Conservation (phyloP, 2,888 invertebrate genomes). For the Trissonchulus sp. region DNA sequence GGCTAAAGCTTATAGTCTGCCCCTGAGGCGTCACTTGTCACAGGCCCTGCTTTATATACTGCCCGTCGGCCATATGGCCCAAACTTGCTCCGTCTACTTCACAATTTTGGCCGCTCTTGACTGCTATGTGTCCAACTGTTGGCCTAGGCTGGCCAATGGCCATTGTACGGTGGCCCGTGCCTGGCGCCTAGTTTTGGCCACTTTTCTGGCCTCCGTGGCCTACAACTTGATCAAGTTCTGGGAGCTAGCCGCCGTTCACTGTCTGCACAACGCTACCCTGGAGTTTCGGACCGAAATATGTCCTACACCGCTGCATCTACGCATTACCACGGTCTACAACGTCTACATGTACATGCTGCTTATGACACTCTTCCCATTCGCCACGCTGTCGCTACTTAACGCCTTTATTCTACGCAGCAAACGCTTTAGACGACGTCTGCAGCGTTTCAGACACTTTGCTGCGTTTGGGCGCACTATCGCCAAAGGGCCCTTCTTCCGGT, state of each 20-base stretch:
- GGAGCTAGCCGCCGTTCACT: no score
- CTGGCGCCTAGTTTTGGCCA: constrained; percentile 44
- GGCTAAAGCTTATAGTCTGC: constrained; percentile 43
- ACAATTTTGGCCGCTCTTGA: constrained; percentile 51
- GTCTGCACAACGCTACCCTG: no score
- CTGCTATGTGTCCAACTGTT: constrained; percentile 43
- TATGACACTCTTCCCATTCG: constrained; percentile 50
- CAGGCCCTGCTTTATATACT: constrained; percentile 47
- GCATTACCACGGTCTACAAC: constrained; percentile 40
- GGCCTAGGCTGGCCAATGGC: constrained; percentile 26
- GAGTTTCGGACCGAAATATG: constrained; percentile 44
- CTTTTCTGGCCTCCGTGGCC: constrained; percentile 47
- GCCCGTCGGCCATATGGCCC: constrained; percentile 51
- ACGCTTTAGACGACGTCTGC: no score
- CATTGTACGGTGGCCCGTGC: constrained; percentile 47
- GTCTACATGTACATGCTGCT: constrained; percentile 50
- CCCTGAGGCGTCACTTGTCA: constrained; percentile 43
- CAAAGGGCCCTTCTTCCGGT: not conserved
- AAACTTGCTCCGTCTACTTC: constrained; percentile 50
- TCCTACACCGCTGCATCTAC: not conserved
- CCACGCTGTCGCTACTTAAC: constrained; percentile 48
- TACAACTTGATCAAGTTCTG: no score
- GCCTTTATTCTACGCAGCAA: constrained; percentile 42
- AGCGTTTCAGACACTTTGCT: no score
- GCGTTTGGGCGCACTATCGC: no score